phyloP scores from a whole-genome alignment of 1,140 invertebrate genomes.

The Episyrphus balteatus region DNA sequence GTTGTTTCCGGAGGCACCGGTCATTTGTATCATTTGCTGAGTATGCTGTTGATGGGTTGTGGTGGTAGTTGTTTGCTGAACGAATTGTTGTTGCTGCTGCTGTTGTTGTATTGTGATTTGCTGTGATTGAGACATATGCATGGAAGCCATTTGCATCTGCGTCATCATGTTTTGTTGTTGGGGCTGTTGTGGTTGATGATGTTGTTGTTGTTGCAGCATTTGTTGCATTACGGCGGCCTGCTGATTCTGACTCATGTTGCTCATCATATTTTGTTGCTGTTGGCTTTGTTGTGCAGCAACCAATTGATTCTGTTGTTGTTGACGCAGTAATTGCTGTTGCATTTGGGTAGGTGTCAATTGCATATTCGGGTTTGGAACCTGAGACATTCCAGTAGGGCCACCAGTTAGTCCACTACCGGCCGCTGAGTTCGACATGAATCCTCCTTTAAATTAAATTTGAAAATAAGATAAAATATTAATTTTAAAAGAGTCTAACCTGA shows the following conservation, averaged over 20 bases:
- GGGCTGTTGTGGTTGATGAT: conserved; percentile 37
- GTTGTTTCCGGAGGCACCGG: conserved; percentile 33
- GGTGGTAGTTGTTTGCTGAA: conserved; percentile 20
- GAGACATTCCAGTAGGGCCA: conserved; percentile 20
- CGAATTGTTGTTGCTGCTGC: conserved; percentile 28
- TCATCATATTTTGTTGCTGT: conserved; percentile 5
- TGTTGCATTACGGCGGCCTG: conserved; percentile 17
- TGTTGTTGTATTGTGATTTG: conserved; percentile 49
- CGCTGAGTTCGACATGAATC: conserved; percentile 33
- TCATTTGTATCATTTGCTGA: conserved; percentile 34
- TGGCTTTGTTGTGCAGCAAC: conserved; percentile 11
- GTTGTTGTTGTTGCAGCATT: conserved; percentile 13
- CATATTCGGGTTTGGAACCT: conserved; percentile 36
- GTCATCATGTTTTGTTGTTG: conserved; percentile 38
- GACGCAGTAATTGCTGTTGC: conserved; percentile 39
- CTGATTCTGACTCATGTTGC: neutral
- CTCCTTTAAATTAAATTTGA: conserved; percentile 11
- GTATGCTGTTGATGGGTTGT: conserved; percentile 28
- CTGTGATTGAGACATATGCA: conserved; percentile 54
- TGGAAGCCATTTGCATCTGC: conserved; percentile 47
- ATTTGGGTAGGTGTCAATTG: conserved; percentile 42
- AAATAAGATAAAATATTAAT: conserved; percentile 1
- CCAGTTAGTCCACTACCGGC: conserved; percentile 14
- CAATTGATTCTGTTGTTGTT: conserved; percentile 17
- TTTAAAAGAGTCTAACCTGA: conserved; percentile 40